A percentile compares a stretch with the other conserved stretches of the same genome.
Conservation (phyloP, 1,140 invertebrate species). For the Drosophila bocqueti region DNA sequence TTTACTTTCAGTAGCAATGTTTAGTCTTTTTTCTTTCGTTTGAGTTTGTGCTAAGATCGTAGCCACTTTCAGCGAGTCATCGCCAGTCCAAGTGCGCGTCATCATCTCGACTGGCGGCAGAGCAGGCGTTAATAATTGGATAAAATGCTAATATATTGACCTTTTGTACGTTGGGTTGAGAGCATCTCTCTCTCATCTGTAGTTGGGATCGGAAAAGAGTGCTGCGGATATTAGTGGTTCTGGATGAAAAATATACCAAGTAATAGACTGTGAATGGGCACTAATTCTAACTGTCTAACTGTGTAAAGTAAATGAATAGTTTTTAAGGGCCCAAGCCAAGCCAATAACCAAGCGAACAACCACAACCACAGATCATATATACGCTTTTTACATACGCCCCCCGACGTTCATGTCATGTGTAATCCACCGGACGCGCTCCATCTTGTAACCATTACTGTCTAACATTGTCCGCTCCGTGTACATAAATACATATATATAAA, state of each 20-base stretch:
- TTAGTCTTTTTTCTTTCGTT: constrained; percentile 14
- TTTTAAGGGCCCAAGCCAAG: constrained; percentile 20
- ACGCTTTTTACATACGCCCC: constrained; percentile 52
- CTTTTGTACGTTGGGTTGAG: constrained; percentile 18
- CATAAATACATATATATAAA: constrained; percentile 24
- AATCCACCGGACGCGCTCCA: constrained; percentile 29
- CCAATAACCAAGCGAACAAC: constrained; percentile 28
- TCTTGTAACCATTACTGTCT: constrained; percentile 58
- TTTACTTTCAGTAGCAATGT: constrained; percentile 42
- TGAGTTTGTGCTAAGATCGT: constrained; percentile 32
- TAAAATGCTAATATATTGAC: constrained; percentile 50
- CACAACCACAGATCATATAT: constrained; percentile 41
- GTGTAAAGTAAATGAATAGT: constrained; percentile 34
- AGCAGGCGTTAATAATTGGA: constrained; percentile 25
- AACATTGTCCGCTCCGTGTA: constrained; percentile 60
- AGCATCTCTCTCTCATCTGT: constrained; percentile 10
- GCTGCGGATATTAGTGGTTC: constrained; percentile 25
- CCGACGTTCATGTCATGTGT: constrained; percentile 41
- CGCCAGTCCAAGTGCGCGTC: constrained; percentile 11
- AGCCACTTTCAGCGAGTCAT: constrained; percentile 31
- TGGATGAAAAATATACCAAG: constrained; percentile 20
- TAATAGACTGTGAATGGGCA: constrained; percentile 25
- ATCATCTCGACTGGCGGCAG: constrained; percentile 16
- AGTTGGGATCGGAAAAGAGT: constrained; percentile 1
- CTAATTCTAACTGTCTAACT: constrained; percentile 41